Percentiles rank a stretch among this genome's conserved stretches.
phyloP scores from a whole-genome alignment of 2,888 invertebrate genomes.

The Caenorhabditis plicata region DNA sequence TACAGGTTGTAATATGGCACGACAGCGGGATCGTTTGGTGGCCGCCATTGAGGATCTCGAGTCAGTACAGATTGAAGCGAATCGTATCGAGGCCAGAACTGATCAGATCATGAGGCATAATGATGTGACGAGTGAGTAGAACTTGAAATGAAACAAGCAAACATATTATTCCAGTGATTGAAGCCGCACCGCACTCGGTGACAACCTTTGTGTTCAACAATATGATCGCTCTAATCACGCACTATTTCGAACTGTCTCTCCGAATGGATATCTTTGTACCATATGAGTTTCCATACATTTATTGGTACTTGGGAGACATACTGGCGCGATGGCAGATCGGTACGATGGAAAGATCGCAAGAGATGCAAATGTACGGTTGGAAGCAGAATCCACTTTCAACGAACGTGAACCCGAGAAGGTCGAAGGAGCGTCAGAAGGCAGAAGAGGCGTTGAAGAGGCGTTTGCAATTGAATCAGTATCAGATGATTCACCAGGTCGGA shows the following conservation, averaged over 20 bases:
- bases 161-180: conserved; percentile 1
- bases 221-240: conserved; percentile 86
- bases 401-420: conserved; percentile 2
- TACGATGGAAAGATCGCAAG: conserved; percentile 18
- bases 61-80: conserved; percentile 83
- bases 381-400: conserved; percentile 6
- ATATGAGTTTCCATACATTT: conserved; percentile 93
- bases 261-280: conserved; percentile 91
- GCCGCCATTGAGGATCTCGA: conserved; percentile 87
- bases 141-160: conserved; percentile 8
- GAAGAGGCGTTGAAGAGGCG: conserved; percentile 3
- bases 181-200: conserved; percentile 6
- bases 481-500: conserved; percentile 4
- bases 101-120: conserved; percentile 6
- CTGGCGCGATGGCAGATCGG: conserved; percentile 29
- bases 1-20: conserved; percentile 89
- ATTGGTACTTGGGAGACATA: conserved; percentile 72
- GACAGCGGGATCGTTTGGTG: conserved; percentile 90
- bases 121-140: background rate
- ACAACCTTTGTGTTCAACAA: conserved; percentile 90
- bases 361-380: conserved; percentile 9
- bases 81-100: conserved; percentile 21
- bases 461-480: background rate
- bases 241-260: conserved; percentile 88
- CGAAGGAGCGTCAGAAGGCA: background rate